Conservation (phyloP, 2,888 invertebrate species). For the Helleia helle region DNA sequence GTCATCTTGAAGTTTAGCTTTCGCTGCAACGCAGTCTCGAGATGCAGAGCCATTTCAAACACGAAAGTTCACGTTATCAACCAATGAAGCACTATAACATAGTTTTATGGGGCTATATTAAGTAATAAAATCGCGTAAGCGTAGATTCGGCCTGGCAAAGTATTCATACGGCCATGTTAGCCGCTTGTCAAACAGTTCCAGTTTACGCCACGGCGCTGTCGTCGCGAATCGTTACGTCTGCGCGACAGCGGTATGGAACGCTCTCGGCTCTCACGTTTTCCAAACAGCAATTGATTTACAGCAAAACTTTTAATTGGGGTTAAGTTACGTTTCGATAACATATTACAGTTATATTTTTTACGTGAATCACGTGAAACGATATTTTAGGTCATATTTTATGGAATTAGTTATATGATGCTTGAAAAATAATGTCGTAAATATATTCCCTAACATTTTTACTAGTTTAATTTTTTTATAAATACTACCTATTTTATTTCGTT, state of each 20-base stretch:
- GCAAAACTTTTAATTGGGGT: constrained; percentile 62
- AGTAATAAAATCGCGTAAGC: constrained; percentile 54
- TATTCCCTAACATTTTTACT: too few species aligned
- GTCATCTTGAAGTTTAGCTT: constrained; percentile 71
- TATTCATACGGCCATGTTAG: constrained; percentile 69
- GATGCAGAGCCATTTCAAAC: constrained; percentile 58
- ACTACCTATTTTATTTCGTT: too few species aligned
- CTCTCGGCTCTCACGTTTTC: constrained; percentile 35
- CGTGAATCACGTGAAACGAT: too few species aligned
- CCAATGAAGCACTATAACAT: constrained; percentile 55
- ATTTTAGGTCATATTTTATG: too few species aligned
- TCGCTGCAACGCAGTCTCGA: constrained; percentile 69
- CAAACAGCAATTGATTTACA: constrained; percentile 55
- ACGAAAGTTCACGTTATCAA: constrained; percentile 33
- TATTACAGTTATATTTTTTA: constrained; percentile 27
- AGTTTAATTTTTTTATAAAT: too few species aligned
- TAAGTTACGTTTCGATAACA: constrained; percentile 47
- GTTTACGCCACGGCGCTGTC: constrained; percentile 50
- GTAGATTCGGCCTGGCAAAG: constrained; percentile 54
- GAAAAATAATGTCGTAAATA: too few species aligned
- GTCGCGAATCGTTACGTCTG: constrained; percentile 56
- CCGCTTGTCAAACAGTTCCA: constrained; percentile 56
- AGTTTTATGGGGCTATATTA: constrained; percentile 44
- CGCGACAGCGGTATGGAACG: constrained; percentile 37
- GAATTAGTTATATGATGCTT: too few species aligned